Evolutionary conservation across 2,113 vertebrate species (phyloP), one percentile per base, ranked within the genome.

Genomic region (Leptobrachium ailaonicum): DNA sequence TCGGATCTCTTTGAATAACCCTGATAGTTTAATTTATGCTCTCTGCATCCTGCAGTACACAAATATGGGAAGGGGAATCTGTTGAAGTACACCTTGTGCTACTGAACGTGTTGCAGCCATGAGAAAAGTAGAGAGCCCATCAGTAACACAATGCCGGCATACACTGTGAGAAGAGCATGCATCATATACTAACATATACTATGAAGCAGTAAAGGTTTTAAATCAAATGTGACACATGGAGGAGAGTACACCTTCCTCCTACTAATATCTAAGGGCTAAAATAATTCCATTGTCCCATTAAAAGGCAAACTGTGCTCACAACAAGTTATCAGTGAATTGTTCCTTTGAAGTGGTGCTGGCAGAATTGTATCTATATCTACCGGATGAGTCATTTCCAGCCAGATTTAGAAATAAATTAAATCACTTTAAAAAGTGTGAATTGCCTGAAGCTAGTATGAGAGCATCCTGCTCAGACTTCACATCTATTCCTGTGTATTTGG

Each of bases 341-440:
- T 11, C 64, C 64, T 81, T 81, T 81, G 79, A 81, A 81, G 79
- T 75, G 66, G 44, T 20, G 63, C 79, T 69, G 66, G 71, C 79
- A 74, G 79, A 80, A 74, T 81, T 75, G 75, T 81, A 81, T 81
- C 72, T 81, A 75, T 81, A 81, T 75, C 79, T 81, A 75, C 53
- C 20, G 47, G 72, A 63, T 75, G 79, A 81, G 71, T 75, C 79
- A 75, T 75, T 81, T 68, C 71, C 79, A 75, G 79, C 71, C 79
- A 81, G 79, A 81, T 81, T 75, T 81, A 81, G 79, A 81, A 81
- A 81, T 7, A 54, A 81, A 81, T 60, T 63, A 81, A 81, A 81
- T 81, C 79, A 81, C 72, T 75, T 75, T 81, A 81, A 75, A 81
- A 81, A 75, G 79, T 81, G 79, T 81, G 79, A 74, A 73, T 81